A percentile compares a stretch with the other conserved stretches of the same genome.
Conservation (phyloP, 1,140 invertebrate genomes). For the Diabrotica undecimpunctata region DNA sequence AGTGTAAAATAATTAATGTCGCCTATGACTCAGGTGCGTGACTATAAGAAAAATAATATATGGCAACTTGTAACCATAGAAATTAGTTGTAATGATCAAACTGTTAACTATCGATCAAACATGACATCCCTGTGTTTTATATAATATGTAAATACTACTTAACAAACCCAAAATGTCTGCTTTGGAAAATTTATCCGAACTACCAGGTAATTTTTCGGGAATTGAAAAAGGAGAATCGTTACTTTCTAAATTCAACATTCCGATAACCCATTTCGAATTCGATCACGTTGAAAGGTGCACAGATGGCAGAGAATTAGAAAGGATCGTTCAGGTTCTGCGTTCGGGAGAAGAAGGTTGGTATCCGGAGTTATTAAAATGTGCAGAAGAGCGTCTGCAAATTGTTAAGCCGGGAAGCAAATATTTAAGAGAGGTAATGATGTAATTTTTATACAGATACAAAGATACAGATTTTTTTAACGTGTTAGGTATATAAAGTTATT, state of each 20-base stretch:
- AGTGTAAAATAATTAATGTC: no score
- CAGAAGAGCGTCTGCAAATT: constrained; percentile 53
- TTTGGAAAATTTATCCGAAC: constrained; percentile 25
- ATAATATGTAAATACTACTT: not conserved
- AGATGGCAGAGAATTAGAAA: constrained; percentile 56
- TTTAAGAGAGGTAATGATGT: constrained; percentile 48
- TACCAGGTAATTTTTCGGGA: constrained; percentile 6
- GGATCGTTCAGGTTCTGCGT: constrained; percentile 56
- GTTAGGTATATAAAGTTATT: no score
- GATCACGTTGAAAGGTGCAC: constrained; percentile 54
- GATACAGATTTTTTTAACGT: no score
- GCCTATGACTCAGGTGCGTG: no score
- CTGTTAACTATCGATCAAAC: no score
- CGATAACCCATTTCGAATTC: constrained; percentile 59
- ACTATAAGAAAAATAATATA: no score
- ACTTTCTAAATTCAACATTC: constrained; percentile 56
- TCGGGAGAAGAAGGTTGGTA: constrained; percentile 67
- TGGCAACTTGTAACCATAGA: no score
- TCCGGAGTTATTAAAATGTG: constrained; percentile 55
- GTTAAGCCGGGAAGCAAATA: constrained; percentile 56
- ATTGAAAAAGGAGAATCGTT: constrained; percentile 38
- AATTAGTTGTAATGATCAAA: no score
- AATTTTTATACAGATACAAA: no score
- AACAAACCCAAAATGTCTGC: constrained; percentile 16
- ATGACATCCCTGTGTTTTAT: no score